Conservation (phyloP, 2,888 invertebrate genomes). For the Xylocampa areola region DNA sequence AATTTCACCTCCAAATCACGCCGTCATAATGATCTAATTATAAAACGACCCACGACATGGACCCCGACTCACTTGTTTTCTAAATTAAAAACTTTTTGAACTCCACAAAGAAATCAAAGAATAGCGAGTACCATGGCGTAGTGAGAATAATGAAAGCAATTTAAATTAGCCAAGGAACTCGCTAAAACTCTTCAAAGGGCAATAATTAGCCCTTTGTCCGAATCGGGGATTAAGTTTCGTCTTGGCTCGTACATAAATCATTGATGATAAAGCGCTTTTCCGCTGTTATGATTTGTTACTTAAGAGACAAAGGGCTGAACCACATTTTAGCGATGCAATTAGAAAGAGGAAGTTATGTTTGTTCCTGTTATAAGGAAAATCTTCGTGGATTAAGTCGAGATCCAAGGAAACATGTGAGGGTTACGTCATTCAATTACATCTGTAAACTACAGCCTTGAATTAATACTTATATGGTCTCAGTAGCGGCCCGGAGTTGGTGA, state of each 20-base stretch:
- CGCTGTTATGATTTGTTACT: slow-evolving; percentile 58
- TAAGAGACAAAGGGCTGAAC: slow-evolving; percentile 34
- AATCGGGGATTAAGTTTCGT: slow-evolving; percentile 67
- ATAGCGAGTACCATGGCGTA: slow-evolving; percentile 40
- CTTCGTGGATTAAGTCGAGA: not conserved
- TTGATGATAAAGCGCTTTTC: slow-evolving; percentile 51
- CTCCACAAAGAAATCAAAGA: slow-evolving; percentile 44
- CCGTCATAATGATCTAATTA: slow-evolving; percentile 33
- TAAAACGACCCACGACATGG: slow-evolving; percentile 11
- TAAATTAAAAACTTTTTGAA: slow-evolving; percentile 46
- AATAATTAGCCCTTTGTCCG: slow-evolving; percentile 81
- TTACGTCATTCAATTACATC: not conserved
- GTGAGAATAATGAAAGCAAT: slow-evolving; percentile 70
- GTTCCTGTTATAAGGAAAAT: slow-evolving; percentile 1
- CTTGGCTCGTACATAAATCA: slow-evolving; percentile 65
- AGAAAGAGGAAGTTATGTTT: slow-evolving; percentile 29
- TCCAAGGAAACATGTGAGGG: not conserved
- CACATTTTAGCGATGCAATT: slow-evolving; percentile 32
- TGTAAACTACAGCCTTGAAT: not conserved
- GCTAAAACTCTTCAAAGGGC: slow-evolving; percentile 72
- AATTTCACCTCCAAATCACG: slow-evolving; percentile 3
- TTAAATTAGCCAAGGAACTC: slow-evolving; percentile 74
- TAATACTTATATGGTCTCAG: too few relatives aligned
- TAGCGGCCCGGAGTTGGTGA: too few relatives aligned
- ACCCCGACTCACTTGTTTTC: slow-evolving; percentile 22